Conservation (phyloP, 2,113 vertebrate genomes). For the Corythoichthys intestinalis region DNA sequence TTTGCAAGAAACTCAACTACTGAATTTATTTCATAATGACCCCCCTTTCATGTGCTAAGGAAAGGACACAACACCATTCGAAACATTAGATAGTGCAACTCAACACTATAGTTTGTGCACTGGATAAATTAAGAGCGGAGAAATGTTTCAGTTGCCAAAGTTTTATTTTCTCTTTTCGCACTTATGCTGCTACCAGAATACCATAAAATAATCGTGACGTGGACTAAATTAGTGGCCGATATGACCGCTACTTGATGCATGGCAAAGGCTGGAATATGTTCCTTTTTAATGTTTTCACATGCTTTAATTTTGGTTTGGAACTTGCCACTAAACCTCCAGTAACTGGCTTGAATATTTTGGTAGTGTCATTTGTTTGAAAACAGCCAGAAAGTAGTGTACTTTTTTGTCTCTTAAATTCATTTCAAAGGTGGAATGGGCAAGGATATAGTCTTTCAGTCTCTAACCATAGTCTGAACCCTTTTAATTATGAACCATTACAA, state of each 20-base stretch:
- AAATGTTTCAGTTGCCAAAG: not conserved
- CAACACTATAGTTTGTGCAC: not conserved
- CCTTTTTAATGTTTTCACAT: not conserved
- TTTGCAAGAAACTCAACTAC: not conserved
- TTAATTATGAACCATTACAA: conserved; percentile 68
- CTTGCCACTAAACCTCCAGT: not conserved
- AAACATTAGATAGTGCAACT: not conserved
- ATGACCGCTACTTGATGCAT: not conserved
- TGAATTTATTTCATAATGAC: not conserved
- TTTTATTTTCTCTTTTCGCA: not conserved
- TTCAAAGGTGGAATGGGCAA: conserved; percentile 8
- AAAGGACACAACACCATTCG: not conserved
- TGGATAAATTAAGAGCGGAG: not conserved
- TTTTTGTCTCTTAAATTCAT: not conserved
- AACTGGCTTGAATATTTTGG: not conserved
- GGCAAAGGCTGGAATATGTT: not conserved
- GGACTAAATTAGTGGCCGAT: not conserved
- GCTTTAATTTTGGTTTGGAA: not conserved
- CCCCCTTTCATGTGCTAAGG: not conserved
- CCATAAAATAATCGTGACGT: not conserved
- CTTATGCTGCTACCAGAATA: not conserved
- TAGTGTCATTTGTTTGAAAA: conserved; percentile 13
- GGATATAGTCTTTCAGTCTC: conserved; percentile 14
- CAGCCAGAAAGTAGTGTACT: not conserved
- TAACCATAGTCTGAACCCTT: conserved; percentile 45